Base-by-base conservation (phyloP, 2,888 invertebrate genomes). In the Peribatodes rhomboidaria region DNA sequence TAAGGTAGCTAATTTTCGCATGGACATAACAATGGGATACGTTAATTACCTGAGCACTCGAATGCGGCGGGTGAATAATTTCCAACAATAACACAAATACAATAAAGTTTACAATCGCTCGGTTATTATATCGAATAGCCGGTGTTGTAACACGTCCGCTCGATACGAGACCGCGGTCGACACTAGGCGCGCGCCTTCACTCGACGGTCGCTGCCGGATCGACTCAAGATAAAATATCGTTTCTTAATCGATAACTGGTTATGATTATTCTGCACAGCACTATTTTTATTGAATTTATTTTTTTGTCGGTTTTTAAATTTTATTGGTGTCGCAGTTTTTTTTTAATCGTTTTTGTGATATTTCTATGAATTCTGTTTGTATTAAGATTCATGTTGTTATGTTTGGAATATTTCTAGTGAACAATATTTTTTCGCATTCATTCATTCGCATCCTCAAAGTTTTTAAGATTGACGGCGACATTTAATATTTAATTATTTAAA, bases 191-290 rank as follows among this genome's bases (percentile, higher is more conserved):
- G 46, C 42, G 64, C 47, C 39, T 66, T 68, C 71, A 60, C 68
- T 50, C 72, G 71, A 73, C 65, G 68, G 71, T 70, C 63, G 66
- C 76, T 27, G 67, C 61, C 49, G 65, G 61, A 55, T 70, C 68
- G 65, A 68, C 74, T 72, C 70, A 71, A 78, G 81, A 84, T 83
- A 82, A 81, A 77, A 79, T 73, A 75, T 73, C 74, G 80, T 86
- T 86, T 86, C 83, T 83, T 83, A 82, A 87, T 85, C 84, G 82
- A 83, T 83, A 82, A 83, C 82, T 75, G 76, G 79, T 81, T 84
- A 70, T 73, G 27, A 75, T 74, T 75, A 76, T 79, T 80, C 81
- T 78, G 79, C 81, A 77, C 78, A 78, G 75, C 64, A 65, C 65
- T 78, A 65, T 72, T 71, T 71, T 72, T 35, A 20, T 73, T 72